Evolutionary conservation across 1,140 invertebrate genomes (phyloP).

Genomic region (Vollenhovia emeryi): DNA sequence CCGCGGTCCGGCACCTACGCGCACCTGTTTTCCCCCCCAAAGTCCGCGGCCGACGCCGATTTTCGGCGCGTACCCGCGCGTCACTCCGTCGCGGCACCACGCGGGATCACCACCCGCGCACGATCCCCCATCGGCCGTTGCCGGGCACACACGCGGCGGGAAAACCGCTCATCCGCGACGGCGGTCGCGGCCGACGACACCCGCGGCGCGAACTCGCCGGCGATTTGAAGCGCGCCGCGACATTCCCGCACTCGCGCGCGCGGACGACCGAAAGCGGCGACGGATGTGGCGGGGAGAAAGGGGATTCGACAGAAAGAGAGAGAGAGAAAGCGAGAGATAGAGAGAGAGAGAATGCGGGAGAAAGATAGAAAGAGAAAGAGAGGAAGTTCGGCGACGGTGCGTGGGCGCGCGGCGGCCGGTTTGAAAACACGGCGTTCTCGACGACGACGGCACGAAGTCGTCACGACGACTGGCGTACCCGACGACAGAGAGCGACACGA

Average conservation of each 20-base stretch:
- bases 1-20: conserved; percentile 32
- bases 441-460: conserved; percentile 76
- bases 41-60: conserved; percentile 47
- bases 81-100: conserved; percentile 43
- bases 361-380: neutral
- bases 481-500: conserved; percentile 73
- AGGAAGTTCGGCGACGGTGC: neutral
- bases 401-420: conserved; percentile 8
- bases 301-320: neutral
- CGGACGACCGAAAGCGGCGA: neutral
- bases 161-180: conserved; percentile 11
- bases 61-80: conserved; percentile 40
- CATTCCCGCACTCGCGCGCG: conserved; percentile 37
- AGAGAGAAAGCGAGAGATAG: neutral
- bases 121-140: conserved; percentile 19
- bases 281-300: neutral
- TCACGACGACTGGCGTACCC: conserved; percentile 75
- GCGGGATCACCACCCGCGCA: conserved; percentile 20
- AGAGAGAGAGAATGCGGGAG: neutral
- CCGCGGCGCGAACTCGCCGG: conserved; percentile 61
- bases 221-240: conserved; percentile 43
- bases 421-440: conserved; percentile 36
- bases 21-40: conserved; percentile 69
- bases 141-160: conserved; percentile 33
- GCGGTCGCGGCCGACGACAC: conserved; percentile 36